These are phyloP conservation scores for Montifringilla adamsi DNA, from an alignment of 2,113 vertebrate species.

Conservation along the genomic window DNA sequence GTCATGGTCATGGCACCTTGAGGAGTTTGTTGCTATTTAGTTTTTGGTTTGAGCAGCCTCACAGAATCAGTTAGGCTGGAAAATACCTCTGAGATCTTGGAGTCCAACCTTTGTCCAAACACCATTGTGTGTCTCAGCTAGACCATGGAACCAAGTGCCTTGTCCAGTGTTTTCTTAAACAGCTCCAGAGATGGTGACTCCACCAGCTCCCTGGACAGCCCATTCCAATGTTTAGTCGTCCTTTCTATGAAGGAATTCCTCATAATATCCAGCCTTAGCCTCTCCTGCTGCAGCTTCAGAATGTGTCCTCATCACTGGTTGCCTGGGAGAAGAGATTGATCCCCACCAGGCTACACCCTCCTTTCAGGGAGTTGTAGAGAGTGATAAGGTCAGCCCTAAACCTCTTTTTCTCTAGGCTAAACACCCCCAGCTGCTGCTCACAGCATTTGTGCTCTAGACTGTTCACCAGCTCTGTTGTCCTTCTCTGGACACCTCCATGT, in stretches of 20 bases:
- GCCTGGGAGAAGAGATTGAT: background rate
- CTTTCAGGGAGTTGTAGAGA: background rate
- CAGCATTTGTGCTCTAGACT: background rate
- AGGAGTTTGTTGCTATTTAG: background rate
- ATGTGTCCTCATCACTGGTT: background rate
- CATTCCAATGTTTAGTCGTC: background rate
- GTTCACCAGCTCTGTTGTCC: accelerated
- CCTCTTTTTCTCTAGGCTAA: background rate
- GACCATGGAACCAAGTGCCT: background rate
- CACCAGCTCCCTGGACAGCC: background rate
- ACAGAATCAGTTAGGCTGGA: background rate
- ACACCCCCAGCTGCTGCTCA: background rate
- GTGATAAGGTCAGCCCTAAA: background rate
- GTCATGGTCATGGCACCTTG: background rate
- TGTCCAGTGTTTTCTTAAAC: background rate
- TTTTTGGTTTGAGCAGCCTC: background rate
- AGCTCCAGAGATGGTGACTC: background rate
- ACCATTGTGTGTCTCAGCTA: background rate
- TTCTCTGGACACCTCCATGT: too few species aligned
- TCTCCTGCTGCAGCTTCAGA: background rate
- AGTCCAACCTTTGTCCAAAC: background rate
- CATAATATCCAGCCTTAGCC: background rate
- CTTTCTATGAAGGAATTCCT: background rate
- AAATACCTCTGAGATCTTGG: background rate
- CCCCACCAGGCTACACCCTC: background rate